Base-by-base conservation (phyloP, 2,113 vertebrate species). In the Laterallus jamaicensis region DNA sequence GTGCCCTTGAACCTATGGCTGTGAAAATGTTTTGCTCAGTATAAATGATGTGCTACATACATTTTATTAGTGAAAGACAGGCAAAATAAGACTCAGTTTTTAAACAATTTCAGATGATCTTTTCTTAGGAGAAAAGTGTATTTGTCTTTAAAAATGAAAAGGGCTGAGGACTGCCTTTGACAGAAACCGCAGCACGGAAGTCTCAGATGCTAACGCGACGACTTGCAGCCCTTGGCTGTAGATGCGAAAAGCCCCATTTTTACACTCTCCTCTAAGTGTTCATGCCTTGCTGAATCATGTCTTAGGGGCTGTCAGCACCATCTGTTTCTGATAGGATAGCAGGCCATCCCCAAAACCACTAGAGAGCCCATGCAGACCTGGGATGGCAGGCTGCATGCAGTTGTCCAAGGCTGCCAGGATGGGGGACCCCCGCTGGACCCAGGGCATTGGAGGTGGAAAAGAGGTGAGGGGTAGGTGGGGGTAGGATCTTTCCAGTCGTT, bases 1-100 rank as follows among this genome's bases (percentile, higher is more conserved):
- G 49, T 95, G 91, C 86, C 94, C 94, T 94, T 95, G 86, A 95
- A 95, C 83, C 62, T 87, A 47, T 84, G 73, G 89, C 84, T 94
- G 90, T 85, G 95, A 94, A 87, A 91, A 90, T 12, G n/a, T 90
- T 95, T 89, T 93, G 75, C 37, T 87, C 70, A 44, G 26, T 87
- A 92, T 91, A 92, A 93, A 95, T 73, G 66, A 95, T 2, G 87
- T 94, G 93, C 21, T 95, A 66, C 3, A 20, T 91, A 91, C 10
- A 62, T 73, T 89, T 87, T 88, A n/a, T 54, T 68, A 87, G 62
- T 0, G 1, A 91, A 87, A 82, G 81, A 78, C 76, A 93, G 59
- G 62, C 39, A 94, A 75, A 93, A 73, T 82, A 89, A 73, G 40
- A 69, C 19, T 73, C 49, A 58, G 59, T n/a, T 76, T 95, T 95